phyloP scores from a whole-genome alignment of 2,113 vertebrate genomes.

The Tiliqua scincoides region DNA sequence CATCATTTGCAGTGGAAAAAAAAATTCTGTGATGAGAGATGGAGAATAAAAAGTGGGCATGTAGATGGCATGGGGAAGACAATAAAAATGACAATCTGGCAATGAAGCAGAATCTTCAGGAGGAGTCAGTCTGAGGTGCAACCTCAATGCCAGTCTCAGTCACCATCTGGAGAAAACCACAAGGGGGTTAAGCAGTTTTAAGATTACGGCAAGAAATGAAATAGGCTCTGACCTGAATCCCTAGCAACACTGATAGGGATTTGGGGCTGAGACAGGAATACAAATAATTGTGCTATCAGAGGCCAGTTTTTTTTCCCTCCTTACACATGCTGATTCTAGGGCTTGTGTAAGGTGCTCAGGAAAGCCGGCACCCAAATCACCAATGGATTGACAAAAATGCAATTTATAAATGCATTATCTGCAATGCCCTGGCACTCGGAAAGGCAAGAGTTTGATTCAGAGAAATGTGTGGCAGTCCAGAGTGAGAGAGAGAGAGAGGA shows the following conservation, averaged over 20 bases:
- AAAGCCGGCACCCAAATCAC: neutral
- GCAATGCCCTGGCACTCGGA: conserved; percentile 31
- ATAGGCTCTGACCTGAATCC: neutral
- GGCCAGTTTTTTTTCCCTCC: neutral
- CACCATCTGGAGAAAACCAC: neutral
- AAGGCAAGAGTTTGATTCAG: conserved; percentile 20
- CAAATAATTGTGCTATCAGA: neutral
- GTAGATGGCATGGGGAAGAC: conserved; percentile 20
- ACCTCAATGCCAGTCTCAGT: neutral
- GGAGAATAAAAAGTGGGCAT: neutral
- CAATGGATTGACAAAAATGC: neutral
- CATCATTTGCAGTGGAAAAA: neutral
- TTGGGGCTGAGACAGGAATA: neutral
- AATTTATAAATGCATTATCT: neutral
- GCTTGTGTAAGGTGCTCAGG: neutral
- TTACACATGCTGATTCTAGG: neutral
- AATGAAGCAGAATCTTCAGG: neutral
- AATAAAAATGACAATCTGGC: conserved; percentile 26
- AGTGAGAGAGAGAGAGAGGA: conserved; percentile 27
- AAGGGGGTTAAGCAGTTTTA: neutral
- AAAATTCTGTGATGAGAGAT: neutral
- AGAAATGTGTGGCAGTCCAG: conserved; percentile 29
- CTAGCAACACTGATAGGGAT: neutral
- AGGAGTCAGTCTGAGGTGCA: neutral
- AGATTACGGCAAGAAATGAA: neutral